Conservation (phyloP, 2,888 invertebrate genomes). For the Coenonympha arcania region DNA sequence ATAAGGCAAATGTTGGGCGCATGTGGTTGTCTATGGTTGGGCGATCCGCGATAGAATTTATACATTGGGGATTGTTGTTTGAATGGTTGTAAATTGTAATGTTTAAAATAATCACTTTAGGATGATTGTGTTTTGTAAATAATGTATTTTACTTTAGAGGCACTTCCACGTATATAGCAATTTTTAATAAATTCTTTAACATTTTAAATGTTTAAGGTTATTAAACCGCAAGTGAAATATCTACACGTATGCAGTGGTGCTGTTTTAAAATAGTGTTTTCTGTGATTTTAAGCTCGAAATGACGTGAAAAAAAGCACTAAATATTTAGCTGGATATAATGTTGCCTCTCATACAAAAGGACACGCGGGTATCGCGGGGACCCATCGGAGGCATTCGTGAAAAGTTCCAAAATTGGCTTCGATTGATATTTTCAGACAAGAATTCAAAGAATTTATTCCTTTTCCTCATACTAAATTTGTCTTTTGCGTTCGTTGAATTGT, state of each 20-base stretch:
- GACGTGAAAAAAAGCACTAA: constrained; percentile 47
- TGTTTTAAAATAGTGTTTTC: constrained; percentile 46
- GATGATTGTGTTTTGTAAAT: constrained; percentile 24
- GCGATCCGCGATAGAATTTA: no score
- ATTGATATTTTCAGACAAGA: constrained; percentile 92
- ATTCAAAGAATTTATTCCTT: constrained; percentile 93
- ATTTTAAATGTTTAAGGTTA: constrained; percentile 50
- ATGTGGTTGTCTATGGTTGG: constrained; percentile 18
- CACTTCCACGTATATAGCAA: constrained; percentile 11
- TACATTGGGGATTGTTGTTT: no score
- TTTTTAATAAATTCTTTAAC: constrained; percentile 19
- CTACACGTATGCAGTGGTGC: constrained; percentile 68
- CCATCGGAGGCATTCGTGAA: constrained; percentile 79
- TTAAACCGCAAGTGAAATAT: constrained; percentile 52
- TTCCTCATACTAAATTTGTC: constrained; percentile 94
- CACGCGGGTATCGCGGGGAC: constrained; percentile 70
- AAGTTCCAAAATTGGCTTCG: constrained; percentile 84
- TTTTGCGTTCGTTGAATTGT: constrained; percentile 96
- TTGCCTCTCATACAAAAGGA: constrained; percentile 85
- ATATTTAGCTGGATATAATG: constrained; percentile 67
- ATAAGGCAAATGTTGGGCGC: constrained; percentile 14
- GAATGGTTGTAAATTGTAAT: constrained; percentile 12
- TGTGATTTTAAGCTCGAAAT: constrained; percentile 54
- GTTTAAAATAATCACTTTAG: constrained; percentile 24
- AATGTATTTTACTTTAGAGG: constrained; percentile 13